A percentile compares a stretch with the other conserved stretches of the same genome.
phyloP scores from a whole-genome alignment of 2,797 vertebrate species.

The Cirrhinus mrigala region DNA sequence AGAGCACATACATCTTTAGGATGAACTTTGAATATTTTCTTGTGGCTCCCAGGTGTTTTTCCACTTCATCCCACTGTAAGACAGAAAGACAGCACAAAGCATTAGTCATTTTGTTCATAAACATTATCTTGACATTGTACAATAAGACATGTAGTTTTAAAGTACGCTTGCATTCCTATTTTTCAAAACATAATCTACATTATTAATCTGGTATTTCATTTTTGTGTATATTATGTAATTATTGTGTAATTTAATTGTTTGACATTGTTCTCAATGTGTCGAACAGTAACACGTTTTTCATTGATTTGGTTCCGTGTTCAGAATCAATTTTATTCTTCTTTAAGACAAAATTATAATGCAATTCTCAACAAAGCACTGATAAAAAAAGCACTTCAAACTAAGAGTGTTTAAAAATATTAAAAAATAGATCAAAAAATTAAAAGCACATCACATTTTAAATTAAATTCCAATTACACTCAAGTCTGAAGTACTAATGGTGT shows the following conservation, averaged over 20 bases:
- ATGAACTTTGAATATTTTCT: too few species aligned
- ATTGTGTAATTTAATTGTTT: neutral
- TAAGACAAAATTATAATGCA: neutral
- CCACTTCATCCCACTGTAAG: neutral
- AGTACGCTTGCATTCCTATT: neutral
- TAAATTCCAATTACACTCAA: neutral
- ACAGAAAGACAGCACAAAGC: neutral
- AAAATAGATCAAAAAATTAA: neutral
- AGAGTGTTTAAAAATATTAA: neutral
- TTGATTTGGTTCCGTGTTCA: neutral
- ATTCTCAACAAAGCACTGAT: neutral
- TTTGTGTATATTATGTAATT: neutral
- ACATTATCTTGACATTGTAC: neutral
- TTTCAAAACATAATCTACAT: conserved; percentile 1
- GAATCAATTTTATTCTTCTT: neutral
- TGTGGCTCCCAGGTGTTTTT: neutral
- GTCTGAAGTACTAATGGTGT: neutral
- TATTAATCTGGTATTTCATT: neutral
- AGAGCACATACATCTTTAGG: too few species aligned
- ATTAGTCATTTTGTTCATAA: neutral
- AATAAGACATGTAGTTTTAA: neutral
- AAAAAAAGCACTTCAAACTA: neutral
- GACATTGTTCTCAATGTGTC: neutral
- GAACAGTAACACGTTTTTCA: neutral
- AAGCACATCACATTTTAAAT: neutral